phyloP scores from a whole-genome alignment of 1,140 invertebrate species.

The Cyrtorhinus lividipennis region DNA sequence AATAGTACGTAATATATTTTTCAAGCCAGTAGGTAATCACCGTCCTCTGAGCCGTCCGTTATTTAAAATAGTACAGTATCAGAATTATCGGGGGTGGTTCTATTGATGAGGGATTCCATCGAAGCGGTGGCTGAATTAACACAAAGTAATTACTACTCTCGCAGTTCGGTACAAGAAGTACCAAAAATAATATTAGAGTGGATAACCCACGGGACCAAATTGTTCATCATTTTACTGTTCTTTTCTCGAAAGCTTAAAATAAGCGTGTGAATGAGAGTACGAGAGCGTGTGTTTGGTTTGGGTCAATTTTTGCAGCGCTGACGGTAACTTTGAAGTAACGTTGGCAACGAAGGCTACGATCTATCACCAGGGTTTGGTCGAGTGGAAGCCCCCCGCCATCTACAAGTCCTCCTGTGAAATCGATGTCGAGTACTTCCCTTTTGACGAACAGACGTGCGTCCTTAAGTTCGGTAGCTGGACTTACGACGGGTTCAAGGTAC shows the following conservation, averaged over 20 bases:
- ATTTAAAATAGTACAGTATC: no score
- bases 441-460: slow-evolving; percentile 87
- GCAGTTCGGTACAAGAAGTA: no score
- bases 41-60: no score
- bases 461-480: slow-evolving; percentile 91
- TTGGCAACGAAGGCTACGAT: slow-evolving; percentile 90
- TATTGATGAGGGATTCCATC: no score
- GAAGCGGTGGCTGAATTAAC: no score
- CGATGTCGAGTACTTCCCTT: slow-evolving; percentile 91
- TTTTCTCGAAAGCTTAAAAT: background rate
- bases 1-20: no score
- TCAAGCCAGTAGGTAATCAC: no score
- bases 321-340: slow-evolving; percentile 94
- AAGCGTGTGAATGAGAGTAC: background rate
- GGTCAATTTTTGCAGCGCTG: slow-evolving; percentile 50
- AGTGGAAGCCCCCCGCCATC: slow-evolving; percentile 91
- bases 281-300: slow-evolving; percentile 11
- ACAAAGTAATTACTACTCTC: no score
- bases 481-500: slow-evolving; percentile 90
- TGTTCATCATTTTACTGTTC: no score
- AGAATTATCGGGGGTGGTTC: no score
- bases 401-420: slow-evolving; percentile 91
- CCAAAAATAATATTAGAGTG: no score
- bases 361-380: slow-evolving; percentile 74
- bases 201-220: no score